Evolutionary conservation across 37 sponge, comb jelly and placozoan species (phyloP).

Genomic region (Halichondria panicea): DNA sequence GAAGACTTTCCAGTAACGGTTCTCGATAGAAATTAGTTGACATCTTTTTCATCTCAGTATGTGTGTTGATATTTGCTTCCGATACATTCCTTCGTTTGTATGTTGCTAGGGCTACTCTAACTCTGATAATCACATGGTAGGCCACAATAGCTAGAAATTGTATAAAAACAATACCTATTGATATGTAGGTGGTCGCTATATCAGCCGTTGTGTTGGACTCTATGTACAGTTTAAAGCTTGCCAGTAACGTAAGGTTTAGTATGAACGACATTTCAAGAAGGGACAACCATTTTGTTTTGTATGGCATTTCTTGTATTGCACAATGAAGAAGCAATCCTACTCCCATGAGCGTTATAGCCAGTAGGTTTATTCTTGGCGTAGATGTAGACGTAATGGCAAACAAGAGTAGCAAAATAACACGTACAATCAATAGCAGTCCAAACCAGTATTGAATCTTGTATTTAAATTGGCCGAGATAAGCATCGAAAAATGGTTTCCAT

Average conservation of each 20-base stretch:
- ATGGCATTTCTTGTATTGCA: background rate
- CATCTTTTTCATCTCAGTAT: too few species aligned
- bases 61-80: too few species aligned
- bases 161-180: background rate
- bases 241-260: background rate
- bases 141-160: background rate
- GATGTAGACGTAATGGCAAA: background rate
- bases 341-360: background rate
- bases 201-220: background rate
- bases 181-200: background rate
- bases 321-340: background rate
- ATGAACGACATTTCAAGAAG: background rate
- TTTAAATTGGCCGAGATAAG: too few species aligned
- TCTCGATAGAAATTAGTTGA: too few species aligned
- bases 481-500: slow-evolving; percentile 2
- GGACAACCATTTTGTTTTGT: background rate
- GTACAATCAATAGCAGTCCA: too few species aligned
- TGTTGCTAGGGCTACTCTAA: too few species aligned
- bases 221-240: background rate
- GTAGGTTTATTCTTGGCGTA: background rate
- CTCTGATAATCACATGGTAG: too few species aligned
- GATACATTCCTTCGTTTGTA: too few species aligned
- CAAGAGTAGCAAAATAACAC: background rate
- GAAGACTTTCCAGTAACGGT: too few species aligned
- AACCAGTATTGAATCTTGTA: too few species aligned